Evolutionary conservation across 1,140 invertebrate genomes (phyloP).

Genomic region (Saccostrea echinata): DNA sequence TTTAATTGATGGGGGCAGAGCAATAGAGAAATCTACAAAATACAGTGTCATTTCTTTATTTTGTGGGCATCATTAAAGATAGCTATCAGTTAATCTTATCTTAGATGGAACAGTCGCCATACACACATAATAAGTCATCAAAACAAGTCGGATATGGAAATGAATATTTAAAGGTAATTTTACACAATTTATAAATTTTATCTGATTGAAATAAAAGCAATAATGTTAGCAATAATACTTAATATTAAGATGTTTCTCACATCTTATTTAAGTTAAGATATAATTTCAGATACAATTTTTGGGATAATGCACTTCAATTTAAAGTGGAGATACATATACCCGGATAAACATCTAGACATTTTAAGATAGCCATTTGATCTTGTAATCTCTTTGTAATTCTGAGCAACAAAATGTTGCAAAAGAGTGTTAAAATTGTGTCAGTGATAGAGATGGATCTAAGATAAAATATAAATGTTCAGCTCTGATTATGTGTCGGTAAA

Average conservation of each 20-base stretch:
- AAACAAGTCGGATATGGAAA: slow-evolving; percentile 31
- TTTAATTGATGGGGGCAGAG: not conserved
- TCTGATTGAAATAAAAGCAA: slow-evolving; percentile 32
- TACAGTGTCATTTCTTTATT: not conserved
- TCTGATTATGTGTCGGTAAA: too few relatives aligned
- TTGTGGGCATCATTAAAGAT: slow-evolving; percentile 18
- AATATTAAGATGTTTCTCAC: slow-evolving; percentile 32
- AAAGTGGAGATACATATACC: not conserved
- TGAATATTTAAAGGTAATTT: slow-evolving; percentile 40
- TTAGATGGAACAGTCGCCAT: slow-evolving; percentile 16
- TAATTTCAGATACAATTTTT: slow-evolving; percentile 5
- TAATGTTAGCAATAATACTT: not conserved
- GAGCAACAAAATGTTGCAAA: slow-evolving; percentile 1
- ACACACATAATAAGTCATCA: slow-evolving; percentile 1
- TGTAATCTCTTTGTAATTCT: not conserved
- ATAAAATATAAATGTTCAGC: too few relatives aligned
- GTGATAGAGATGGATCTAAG: not conserved
- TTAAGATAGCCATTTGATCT: slow-evolving; percentile 30
- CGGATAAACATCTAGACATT: slow-evolving; percentile 14
- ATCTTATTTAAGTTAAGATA: slow-evolving; percentile 32
- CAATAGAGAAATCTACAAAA: not conserved
- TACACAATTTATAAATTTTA: slow-evolving; percentile 40
- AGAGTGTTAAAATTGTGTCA: not conserved
- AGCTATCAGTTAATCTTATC: slow-evolving; percentile 19
- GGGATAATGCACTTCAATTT: slow-evolving; percentile 14